Evolutionary conservation across 2,113 vertebrate species (phyloP).

Genomic region (Antechinus flavipes): DNA sequence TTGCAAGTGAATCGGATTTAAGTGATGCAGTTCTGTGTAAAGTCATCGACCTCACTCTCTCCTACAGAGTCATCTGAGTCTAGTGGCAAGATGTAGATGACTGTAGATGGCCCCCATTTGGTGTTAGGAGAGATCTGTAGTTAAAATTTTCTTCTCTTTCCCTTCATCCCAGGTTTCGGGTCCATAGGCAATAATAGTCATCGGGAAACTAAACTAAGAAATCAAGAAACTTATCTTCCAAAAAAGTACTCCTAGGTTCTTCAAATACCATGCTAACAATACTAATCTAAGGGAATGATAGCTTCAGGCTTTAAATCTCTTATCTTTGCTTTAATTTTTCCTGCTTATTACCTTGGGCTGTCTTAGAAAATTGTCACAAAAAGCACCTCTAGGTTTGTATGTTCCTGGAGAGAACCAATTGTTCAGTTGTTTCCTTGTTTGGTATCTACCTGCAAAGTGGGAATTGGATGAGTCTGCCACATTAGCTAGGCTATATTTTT

Average conservation of each 20-base stretch:
- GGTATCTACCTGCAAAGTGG: not conserved
- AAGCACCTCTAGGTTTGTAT: not conserved
- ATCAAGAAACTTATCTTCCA: not conserved
- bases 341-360: not conserved
- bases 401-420: not conserved
- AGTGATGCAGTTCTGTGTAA: not conserved
- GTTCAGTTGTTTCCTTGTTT: not conserved
- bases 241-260: not conserved
- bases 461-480: not conserved
- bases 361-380: not conserved
- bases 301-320: not conserved
- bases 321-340: not conserved
- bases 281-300: not conserved
- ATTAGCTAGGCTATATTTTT: not conserved
- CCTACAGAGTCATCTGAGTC: not conserved
- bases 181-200: not conserved
- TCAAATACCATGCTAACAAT: not conserved
- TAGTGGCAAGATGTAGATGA: not conserved
- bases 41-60: not conserved
- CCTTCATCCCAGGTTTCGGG: not conserved
- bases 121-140: not conserved
- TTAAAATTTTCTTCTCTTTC: not conserved
- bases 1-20: not conserved
- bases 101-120: not conserved
- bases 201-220: not conserved